Evolutionary conservation across 1,140 invertebrate species (phyloP).

Genomic region (Drosophila ogumai): DNA sequence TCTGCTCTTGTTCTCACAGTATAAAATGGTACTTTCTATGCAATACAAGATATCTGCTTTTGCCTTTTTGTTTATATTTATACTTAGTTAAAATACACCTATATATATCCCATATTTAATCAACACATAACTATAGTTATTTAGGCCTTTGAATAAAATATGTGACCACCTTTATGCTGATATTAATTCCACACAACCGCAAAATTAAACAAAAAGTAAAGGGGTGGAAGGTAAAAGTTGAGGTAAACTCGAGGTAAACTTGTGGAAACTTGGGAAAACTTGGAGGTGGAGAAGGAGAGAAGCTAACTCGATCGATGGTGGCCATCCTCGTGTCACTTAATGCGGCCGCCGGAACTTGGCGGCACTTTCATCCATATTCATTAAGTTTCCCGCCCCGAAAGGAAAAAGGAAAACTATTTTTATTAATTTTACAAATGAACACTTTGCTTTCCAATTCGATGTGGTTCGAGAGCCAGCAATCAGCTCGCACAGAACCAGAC

Average conservation of each 20-base stretch:
- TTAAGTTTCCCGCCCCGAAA: not conserved
- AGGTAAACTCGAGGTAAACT: slow-evolving; percentile 9
- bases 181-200: slow-evolving; percentile 3
- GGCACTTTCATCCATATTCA: slow-evolving; percentile 41
- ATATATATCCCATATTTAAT: not conserved
- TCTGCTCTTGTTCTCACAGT: not conserved
- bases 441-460: slow-evolving; percentile 41
- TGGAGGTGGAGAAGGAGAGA: not conserved
- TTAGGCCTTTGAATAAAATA: not conserved
- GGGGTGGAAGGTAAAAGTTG: not conserved
- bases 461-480: slow-evolving; percentile 17
- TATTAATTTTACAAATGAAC: slow-evolving; percentile 70
- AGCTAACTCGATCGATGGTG: not conserved
- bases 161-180: not conserved
- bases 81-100: not conserved
- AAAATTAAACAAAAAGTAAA: slow-evolving; percentile 1
- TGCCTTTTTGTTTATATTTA: too few relatives aligned
- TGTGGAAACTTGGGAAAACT: slow-evolving; percentile 7
- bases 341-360: slow-evolving; percentile 11
- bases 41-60: too few relatives aligned
- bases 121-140: not conserved
- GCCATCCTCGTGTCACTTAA: slow-evolving; percentile 19
- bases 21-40: too few relatives aligned
- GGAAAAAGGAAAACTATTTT: slow-evolving; percentile 44
- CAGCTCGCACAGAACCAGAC: not conserved